These are phyloP conservation scores for Nylanderia fulva DNA, from an alignment of 1,140 invertebrate species.

Conservation along the genomic window DNA sequence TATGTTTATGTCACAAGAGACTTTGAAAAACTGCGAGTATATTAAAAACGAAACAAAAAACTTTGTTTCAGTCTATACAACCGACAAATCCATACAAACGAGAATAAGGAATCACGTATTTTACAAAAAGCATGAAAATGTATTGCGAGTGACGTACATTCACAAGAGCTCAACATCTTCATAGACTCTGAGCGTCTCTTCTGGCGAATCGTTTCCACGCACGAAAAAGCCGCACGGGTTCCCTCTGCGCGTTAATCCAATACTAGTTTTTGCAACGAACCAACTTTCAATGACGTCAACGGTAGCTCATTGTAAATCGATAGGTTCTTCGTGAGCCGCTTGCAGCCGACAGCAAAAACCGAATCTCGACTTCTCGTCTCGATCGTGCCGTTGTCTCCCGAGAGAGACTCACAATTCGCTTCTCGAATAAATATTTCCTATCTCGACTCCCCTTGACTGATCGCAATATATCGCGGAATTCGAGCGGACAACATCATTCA, in stretches of 20 bases:
- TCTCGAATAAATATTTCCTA: slow-evolving; percentile 69
- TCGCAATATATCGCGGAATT: slow-evolving; percentile 68
- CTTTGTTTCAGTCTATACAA: background rate
- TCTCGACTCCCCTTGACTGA: slow-evolving; percentile 29
- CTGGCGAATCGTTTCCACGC: slow-evolving; percentile 38
- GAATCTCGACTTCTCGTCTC: slow-evolving; percentile 42
- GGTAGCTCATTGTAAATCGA: slow-evolving; percentile 74
- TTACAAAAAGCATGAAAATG: slow-evolving; percentile 36
- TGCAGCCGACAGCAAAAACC: slow-evolving; percentile 64
- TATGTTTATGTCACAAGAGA: background rate
- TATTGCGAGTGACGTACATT: slow-evolving; percentile 62
- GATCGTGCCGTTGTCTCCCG: background rate
- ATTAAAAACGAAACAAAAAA: slow-evolving; percentile 1
- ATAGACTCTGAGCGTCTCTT: slow-evolving; percentile 66
- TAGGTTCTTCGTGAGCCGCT: slow-evolving; percentile 58
- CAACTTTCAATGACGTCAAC: slow-evolving; percentile 53
- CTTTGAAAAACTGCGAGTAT: background rate
- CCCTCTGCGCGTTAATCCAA: slow-evolving; percentile 73
- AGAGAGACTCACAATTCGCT: slow-evolving; percentile 14
- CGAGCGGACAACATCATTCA: slow-evolving; percentile 69
- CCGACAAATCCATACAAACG: background rate
- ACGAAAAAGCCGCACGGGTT: slow-evolving; percentile 66
- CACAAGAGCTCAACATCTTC: slow-evolving; percentile 64
- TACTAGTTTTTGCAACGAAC: slow-evolving; percentile 70
- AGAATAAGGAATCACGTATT: slow-evolving; percentile 14